Evolutionary conservation across 2,113 vertebrate species (phyloP).

Genomic region (Craseonycteris thonglongyai): DNA sequence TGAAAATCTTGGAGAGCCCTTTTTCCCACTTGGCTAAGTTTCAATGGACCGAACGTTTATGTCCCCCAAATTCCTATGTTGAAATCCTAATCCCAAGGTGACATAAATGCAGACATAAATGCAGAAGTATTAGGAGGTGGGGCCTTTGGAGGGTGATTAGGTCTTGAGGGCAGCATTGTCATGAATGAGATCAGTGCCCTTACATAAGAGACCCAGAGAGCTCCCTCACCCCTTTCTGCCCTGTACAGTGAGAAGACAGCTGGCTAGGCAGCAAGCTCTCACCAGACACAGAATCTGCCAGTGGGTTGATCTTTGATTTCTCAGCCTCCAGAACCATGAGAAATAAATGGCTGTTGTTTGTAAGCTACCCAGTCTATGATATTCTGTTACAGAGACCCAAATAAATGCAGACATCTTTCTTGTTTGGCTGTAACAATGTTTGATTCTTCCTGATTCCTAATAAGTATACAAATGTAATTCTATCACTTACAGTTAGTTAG

Average conservation of each 20-base stretch:
- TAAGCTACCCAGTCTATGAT: neutral
- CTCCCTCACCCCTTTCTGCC: neutral
- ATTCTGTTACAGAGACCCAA: neutral
- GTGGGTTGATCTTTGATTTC: neutral
- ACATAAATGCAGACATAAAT: too few species aligned
- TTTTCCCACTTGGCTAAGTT: neutral
- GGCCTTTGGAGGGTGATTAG: neutral
- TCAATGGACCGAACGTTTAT: neutral
- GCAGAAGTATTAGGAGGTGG: neutral
- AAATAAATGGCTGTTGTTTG: neutral
- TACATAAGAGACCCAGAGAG: neutral
- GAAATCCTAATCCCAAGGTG: neutral
- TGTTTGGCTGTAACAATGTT: neutral
- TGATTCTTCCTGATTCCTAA: neutral
- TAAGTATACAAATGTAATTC: neutral
- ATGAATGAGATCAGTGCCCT: neutral
- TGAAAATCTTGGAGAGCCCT: neutral
- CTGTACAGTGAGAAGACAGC: neutral
- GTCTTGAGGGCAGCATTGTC: neutral
- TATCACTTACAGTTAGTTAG: neutral
- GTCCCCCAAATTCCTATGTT: neutral
- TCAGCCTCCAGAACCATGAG: neutral
- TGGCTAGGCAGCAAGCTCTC: neutral
- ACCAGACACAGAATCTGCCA: neutral
- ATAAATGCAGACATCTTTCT: neutral